A percentile compares a stretch with the other conserved stretches of the same genome.
Conservation (phyloP, 1,140 invertebrate genomes). For the Hycleus cichorii region DNA sequence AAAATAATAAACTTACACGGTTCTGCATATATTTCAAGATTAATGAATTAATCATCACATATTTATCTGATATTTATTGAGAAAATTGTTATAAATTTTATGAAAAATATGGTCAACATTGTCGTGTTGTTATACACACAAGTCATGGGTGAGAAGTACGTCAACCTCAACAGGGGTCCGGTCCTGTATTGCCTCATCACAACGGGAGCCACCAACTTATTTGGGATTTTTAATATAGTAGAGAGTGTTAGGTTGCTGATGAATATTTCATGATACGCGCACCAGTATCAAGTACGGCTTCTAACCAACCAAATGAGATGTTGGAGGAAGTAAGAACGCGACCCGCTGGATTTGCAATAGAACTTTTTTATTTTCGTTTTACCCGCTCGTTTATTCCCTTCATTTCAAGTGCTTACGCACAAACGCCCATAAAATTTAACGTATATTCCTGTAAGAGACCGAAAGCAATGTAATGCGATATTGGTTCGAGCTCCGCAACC, state of each 20-base stretch:
- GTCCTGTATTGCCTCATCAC: constrained; percentile 17
- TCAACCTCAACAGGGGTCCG: constrained; percentile 6
- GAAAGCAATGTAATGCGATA: constrained; percentile 28
- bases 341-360: constrained; percentile 30
- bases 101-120: background rate
- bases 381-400: constrained; percentile 31
- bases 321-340: constrained; percentile 28
- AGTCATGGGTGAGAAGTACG: constrained; percentile 4
- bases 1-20: background rate
- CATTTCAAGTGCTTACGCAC: constrained; percentile 27
- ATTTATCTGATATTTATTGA: too few relatives aligned
- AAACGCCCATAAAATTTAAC: constrained; percentile 32
- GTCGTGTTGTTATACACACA: background rate
- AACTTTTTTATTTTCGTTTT: constrained; percentile 30
- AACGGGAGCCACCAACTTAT: constrained; percentile 18
- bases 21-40: too few relatives aligned
- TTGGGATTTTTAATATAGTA: constrained; percentile 29
- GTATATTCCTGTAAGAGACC: constrained; percentile 28
- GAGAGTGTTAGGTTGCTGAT: constrained; percentile 34
- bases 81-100: too few relatives aligned
- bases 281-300: constrained; percentile 30
- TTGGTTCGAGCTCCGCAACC: constrained; percentile 21
- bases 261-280: constrained; percentile 39
- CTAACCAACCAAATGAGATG: constrained; percentile 33
- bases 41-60: too few relatives aligned